Evolutionary conservation across 2,888 invertebrate genomes (phyloP), one percentile per base, ranked within the genome.

Genomic region (Drosophila emarginata): DNA sequence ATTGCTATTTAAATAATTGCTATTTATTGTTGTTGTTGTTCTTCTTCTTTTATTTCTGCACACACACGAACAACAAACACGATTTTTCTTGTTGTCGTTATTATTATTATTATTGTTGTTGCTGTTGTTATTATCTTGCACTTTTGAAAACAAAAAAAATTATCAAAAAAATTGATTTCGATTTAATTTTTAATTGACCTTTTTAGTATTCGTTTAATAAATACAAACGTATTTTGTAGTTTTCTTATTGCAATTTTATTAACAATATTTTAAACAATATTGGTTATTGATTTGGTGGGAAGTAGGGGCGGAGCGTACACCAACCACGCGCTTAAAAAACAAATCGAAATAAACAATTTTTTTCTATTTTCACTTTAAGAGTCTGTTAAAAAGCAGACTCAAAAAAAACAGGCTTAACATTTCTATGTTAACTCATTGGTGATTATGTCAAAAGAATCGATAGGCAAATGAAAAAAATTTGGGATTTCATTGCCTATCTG

Each of bases 241-340:
- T 18, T 21, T 21, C 26, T 45, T 45, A 40, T 39, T 39, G 39
- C 39, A 39, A 39, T 39, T 21, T 15, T 15, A 2, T 45, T 45
- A 21, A 21, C 18, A 45, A 45, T 45, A 45, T 32, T 32, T 32
- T 32, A 2, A 32, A 32, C 9, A 32, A 32, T 45, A 37, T 45
- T 45, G 18, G 18, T 45, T 45, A 45, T 45, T 21, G 45, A 45
- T 45, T 45, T 45, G 45, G 45, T 45, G 45, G 45, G 45, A 45
- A 21, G 11, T 45, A 18, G 4, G 18, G 18, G 11, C 45, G 45
- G 45, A 9, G 45, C 45, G 45, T 45, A 45, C 21, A 45, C 40
- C 40, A 45, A 45, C 45, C 45, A 12, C 45, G 45, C 45, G 45
- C 40, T 45, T 45, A 11, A 45, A 45, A 45, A 45, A 18, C 39